These are phyloP conservation scores for Channa striata DNA, from an alignment of 2,797 vertebrate genomes.

Conservation along the genomic window DNA sequence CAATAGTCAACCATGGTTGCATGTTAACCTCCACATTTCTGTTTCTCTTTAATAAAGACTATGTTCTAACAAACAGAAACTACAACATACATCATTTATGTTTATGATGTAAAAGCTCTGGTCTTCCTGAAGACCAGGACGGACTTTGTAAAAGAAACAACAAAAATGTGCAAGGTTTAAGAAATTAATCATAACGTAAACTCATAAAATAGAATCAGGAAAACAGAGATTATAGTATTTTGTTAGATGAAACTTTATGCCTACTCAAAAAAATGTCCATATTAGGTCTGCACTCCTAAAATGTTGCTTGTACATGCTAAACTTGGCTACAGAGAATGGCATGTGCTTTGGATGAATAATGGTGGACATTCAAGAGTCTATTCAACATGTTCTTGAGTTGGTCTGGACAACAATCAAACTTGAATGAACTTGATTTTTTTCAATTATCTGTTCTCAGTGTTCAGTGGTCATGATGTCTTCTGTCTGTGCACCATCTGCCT, in stretches of 20 bases:
- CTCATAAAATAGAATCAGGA: neutral
- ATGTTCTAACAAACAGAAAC: neutral
- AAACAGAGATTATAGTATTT: neutral
- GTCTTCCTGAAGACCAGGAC: neutral
- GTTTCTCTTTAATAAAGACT: neutral
- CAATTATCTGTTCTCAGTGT: conserved; percentile 19
- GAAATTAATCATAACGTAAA: neutral
- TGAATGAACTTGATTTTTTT: conserved; percentile 16
- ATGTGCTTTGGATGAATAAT: conserved; percentile 18
- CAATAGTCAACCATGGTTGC: neutral
- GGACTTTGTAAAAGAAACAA: neutral
- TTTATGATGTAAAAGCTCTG: neutral
- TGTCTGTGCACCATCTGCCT: conserved; percentile 41
- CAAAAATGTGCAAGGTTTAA: neutral
- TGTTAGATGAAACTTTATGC: conserved; percentile 17
- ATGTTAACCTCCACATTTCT: neutral
- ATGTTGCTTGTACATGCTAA: neutral
- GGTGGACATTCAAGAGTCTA: neutral
- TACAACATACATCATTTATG: too few species aligned
- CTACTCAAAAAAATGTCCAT: neutral
- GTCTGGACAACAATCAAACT: conserved; percentile 33
- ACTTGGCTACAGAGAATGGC: conserved; percentile 4
- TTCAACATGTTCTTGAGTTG: conserved; percentile 28
- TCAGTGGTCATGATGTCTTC: conserved; percentile 16
- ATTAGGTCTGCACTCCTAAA: neutral